Base-by-base conservation (phyloP, 2,888 invertebrate species). In the Pardosa pseudoannulata region DNA sequence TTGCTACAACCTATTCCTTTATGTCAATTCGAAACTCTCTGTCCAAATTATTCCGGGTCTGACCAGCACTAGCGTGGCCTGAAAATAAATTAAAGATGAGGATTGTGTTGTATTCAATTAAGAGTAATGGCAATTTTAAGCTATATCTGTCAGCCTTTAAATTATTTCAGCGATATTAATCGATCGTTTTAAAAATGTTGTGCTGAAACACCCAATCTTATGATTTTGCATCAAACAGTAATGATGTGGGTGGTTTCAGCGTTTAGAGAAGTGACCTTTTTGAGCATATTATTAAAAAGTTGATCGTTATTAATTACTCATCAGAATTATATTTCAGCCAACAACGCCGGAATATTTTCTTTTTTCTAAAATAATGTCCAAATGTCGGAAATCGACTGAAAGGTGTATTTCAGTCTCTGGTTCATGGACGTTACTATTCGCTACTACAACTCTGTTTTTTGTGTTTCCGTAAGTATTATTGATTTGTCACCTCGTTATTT, bases 321-420 rank as follows among this genome's bases (percentile, higher is more conserved):
- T 11, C 9, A 28, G 19, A 50, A 29, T 28, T 64, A 27, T 41
- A 76, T 27, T 50, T 19, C 65, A 65, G 19, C 72, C 19, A 46
- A 13, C 11, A 68, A 1, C n/a, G 28, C n/a, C 31, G 32, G n/a
- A 70, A 56, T 46, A 27, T 64, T 50, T 41, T 71, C 62, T 29
- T 41, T n/a, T 32, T 50, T 41, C 36, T 71, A 56, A 79, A 79
- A 90, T 87, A 89, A 97, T 97, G 97, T 96, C 97, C 94, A 96
- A 96, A 96, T 97, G 97, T 94, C 31, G 36, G 32, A 97, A 97
- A 94, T 95, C 96, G 93, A 96, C 96, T 93, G 97, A 97, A 93
- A 96, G 97, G 94, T 97, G 96, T 93, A 95, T 98, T 94, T 99
- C 99, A 93, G 98, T 98, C 93, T 96, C 97, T 92, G 97, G 98